phyloP scores from a whole-genome alignment of 2,113 vertebrate genomes.

The Mirounga angustirostris region DNA sequence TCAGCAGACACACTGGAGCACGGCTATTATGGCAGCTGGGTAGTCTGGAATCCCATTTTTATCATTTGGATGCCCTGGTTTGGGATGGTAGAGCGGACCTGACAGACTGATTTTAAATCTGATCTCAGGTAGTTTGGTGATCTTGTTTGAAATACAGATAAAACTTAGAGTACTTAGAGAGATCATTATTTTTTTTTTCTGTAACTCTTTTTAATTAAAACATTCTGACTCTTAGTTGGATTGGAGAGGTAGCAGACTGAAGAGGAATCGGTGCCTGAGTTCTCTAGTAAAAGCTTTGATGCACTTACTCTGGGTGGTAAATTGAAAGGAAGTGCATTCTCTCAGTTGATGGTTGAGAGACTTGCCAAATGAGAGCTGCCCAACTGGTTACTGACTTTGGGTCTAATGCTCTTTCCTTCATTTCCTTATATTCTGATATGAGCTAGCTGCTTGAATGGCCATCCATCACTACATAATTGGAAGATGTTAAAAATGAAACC shows the following conservation, averaged over 20 bases:
- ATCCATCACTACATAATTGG: not conserved
- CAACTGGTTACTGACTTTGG: constrained; percentile 1
- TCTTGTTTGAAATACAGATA: constrained; percentile 49
- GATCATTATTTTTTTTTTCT: constrained; percentile 16
- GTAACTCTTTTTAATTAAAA: constrained; percentile 43
- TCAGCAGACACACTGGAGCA: fast-evolving
- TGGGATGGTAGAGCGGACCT: not conserved
- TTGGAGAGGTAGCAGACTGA: not conserved
- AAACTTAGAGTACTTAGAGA: constrained; percentile 6
- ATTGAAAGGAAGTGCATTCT: constrained; percentile 1
- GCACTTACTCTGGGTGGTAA: not conserved
- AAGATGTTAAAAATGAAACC: not conserved
- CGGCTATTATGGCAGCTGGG: not conserved
- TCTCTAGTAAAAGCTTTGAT: constrained; percentile 29
- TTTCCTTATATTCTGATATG: not conserved
- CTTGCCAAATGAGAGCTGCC: not conserved
- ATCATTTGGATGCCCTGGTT: not conserved
- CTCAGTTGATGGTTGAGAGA: constrained; percentile 4
- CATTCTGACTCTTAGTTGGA: not conserved
- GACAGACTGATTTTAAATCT: not conserved
- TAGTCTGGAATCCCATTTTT: not conserved
- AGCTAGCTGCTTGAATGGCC: not conserved
- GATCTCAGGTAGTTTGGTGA: not conserved
- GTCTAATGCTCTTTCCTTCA: not conserved
- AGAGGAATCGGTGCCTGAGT: not conserved